phyloP scores from a whole-genome alignment of 2,113 vertebrate genomes.

The Xiphophorus couchianus region DNA sequence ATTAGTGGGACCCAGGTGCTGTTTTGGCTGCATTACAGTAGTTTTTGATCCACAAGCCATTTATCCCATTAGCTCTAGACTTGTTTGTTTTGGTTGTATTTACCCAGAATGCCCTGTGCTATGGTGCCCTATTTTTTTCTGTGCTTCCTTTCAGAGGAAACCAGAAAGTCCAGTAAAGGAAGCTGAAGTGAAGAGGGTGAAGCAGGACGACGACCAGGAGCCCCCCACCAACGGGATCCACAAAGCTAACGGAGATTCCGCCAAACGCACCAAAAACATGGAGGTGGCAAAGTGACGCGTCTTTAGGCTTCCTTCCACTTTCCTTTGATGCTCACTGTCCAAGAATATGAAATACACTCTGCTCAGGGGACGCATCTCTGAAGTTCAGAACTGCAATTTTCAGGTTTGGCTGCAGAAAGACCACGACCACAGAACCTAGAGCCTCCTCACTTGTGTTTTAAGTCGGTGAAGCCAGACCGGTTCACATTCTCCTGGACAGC shows the following conservation, averaged over 20 bases:
- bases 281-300: conserved; percentile 38
- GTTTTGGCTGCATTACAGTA: too few species aligned
- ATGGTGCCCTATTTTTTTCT: too few species aligned
- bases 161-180: conserved; percentile 74
- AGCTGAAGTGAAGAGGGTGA: conserved; percentile 59
- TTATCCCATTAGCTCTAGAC: too few species aligned
- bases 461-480: not conserved
- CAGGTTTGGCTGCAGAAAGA: not conserved
- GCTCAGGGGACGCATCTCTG: not conserved
- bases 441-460: not conserved
- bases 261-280: not conserved
- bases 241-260: conserved; percentile 23
- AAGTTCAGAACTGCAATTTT: not conserved
- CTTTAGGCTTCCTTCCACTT: not conserved
- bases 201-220: conserved; percentile 37
- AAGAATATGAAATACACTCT: not conserved
- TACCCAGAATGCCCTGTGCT: not conserved
- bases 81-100: not conserved
- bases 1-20: too few species aligned
- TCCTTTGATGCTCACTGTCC: not conserved
- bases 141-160: conserved; percentile 63
- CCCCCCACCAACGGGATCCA: not conserved
- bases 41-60: not conserved
- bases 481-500: conserved; percentile 53
- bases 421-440: not conserved